Base-by-base conservation (phyloP, 1,140 invertebrate genomes). In the Lucilia cuprina region DNA sequence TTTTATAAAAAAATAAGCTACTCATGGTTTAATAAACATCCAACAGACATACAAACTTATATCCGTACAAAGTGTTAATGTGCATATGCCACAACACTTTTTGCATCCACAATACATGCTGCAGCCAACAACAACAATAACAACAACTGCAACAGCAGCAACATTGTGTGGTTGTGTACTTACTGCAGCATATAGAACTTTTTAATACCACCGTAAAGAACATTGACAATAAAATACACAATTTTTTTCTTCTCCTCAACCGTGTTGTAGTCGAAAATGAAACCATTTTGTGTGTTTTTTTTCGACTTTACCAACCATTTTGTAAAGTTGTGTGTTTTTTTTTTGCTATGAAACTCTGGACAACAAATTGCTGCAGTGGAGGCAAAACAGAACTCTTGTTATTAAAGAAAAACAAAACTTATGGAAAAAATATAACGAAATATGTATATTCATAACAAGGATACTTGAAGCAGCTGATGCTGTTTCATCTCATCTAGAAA, bases 101-200 rank as follows among this genome's bases (percentile, higher is more conserved):
- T 41, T 41, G 50, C 13, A 55, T 13, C 12, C 50, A 55, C 50
- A 55, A 55, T 55, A 55, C 50, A 55, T 0, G 12, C 50, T 12
- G 12, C 50, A 55, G 17, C 50, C 50, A n/a, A 55, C 9, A 17
- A 55, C 9, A 17, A 41, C 5, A 41, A 41, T 8, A 41, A 41
- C 5, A 19, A 47, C 12, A 47, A 19, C 14, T 47, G 14, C 75
- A 78, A 41, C 75, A 41, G 41, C 34, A 78, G 19, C 34, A 80
- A 21, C 41, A 80, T 80, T 80, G 41, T 80, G 77, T 49, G 77
- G 77, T 80, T 49, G 41, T 80, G 77, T 80, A 70, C n/a, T 4
- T 41, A 41, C 35, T 50, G 19, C 41, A 77, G 19, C 41, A 77
- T 77, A 34, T 47, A 25, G 4, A 21, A 60, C 55, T 60, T 60